These are phyloP conservation scores for Choreutis nemorana DNA, from an alignment of 2,888 invertebrate genomes.

Conservation along the genomic window DNA sequence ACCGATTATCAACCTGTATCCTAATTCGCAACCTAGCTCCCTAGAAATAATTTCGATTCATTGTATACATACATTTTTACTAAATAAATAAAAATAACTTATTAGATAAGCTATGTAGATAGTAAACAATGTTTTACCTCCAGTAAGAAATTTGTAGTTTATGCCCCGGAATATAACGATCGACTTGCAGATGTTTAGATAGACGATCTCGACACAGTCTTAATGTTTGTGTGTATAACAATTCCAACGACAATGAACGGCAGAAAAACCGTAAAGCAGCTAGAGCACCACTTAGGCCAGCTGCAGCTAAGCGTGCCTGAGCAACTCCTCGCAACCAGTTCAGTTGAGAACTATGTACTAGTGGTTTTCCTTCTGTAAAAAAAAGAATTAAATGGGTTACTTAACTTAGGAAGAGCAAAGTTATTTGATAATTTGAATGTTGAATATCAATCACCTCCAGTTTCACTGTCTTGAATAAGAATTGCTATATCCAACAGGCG, in stretches of 20 bases:
- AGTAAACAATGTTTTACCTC: constrained; percentile 64
- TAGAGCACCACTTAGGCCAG: constrained; percentile 75
- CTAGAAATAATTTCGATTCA: constrained; percentile 18
- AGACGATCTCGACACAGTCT: constrained; percentile 87
- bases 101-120: not conserved
- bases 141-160: constrained; percentile 94
- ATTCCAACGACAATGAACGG: constrained; percentile 92
- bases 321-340: constrained; percentile 94
- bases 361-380: constrained; percentile 84
- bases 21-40: constrained; percentile 84
- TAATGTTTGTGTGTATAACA: constrained; percentile 87
- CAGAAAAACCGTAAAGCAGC: constrained; percentile 87
- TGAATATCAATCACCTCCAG: constrained; percentile 72
- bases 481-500: constrained; percentile 93
- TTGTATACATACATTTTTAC: not conserved
- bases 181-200: constrained; percentile 88
- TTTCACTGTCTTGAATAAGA: constrained; percentile 96
- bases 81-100: not conserved
- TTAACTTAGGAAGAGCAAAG: not conserved
- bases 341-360: constrained; percentile 94
- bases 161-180: constrained; percentile 89
- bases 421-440: not conserved
- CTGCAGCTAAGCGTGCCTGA: constrained; percentile 85
- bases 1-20: constrained; percentile 88
- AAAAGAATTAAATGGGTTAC: not conserved